These are phyloP conservation scores for Lampris megalopsis DNA, from an alignment of 2,113 vertebrate genomes.

Conservation along the genomic window DNA sequence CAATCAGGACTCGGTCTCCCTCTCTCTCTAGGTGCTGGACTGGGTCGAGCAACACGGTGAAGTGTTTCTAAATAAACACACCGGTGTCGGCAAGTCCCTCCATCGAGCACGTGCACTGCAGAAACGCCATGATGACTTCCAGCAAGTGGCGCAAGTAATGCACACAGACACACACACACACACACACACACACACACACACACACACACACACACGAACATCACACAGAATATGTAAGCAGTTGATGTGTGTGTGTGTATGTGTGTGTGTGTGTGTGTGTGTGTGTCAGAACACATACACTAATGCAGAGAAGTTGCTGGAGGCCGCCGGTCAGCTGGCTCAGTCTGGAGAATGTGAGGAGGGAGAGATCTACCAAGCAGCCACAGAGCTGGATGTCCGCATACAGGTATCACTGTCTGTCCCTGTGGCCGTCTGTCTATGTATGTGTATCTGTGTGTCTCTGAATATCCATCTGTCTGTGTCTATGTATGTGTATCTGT, in stretches of 20 bases:
- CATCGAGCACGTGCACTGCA: slow-evolving; percentile 94
- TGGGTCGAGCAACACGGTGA: slow-evolving; percentile 99
- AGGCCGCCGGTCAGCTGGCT: slow-evolving; percentile 77
- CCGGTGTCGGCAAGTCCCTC: slow-evolving; percentile 94
- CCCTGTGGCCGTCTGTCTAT: not conserved
- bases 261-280: not conserved
- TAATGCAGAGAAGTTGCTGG: slow-evolving; percentile 80
- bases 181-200: not conserved
- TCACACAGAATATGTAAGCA: not conserved
- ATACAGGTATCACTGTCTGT: slow-evolving; percentile 68
- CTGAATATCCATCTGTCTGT: too few species aligned
- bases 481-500: too few species aligned
- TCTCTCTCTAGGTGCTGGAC: slow-evolving; percentile 87
- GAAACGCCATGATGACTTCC: slow-evolving; percentile 97
- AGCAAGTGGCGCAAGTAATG: slow-evolving; percentile 96
- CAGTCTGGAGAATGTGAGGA: slow-evolving; percentile 80
- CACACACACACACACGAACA: not conserved
- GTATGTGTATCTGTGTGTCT: too few species aligned
- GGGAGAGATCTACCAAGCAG: slow-evolving; percentile 78
- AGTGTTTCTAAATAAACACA: slow-evolving; percentile 97
- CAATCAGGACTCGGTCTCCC: not conserved
- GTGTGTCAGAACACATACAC: slow-evolving; percentile 77
- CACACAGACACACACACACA: slow-evolving; percentile 1
- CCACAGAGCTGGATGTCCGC: slow-evolving; percentile 75
- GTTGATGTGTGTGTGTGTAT: not conserved